These are phyloP conservation scores for Amblyteles armatorius DNA, from an alignment of 2,888 invertebrate species.

Conservation along the genomic window DNA sequence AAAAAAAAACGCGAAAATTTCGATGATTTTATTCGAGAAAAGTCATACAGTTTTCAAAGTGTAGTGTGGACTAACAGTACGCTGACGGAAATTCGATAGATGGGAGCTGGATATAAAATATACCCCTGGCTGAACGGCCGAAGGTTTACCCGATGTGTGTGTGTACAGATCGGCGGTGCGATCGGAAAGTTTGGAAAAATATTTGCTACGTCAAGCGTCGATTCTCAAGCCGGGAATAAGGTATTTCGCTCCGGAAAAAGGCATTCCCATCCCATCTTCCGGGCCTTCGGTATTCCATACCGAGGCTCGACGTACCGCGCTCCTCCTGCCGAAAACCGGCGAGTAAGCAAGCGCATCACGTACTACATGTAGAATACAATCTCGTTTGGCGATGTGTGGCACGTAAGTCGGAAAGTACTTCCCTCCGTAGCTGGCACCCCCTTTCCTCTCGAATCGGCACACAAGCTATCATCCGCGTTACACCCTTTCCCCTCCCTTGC, in stretches of 20 bases:
- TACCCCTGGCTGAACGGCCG: background rate
- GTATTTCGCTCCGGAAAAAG: constrained; percentile 57
- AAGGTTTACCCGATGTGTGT: background rate
- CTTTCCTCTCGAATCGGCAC: constrained; percentile 49
- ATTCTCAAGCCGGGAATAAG: constrained; percentile 58
- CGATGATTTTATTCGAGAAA: constrained; percentile 5
- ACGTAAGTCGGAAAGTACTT: constrained; percentile 78
- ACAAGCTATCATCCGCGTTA: constrained; percentile 59
- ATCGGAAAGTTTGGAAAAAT: constrained; percentile 59
- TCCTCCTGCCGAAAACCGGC: constrained; percentile 63
- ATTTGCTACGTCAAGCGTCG: constrained; percentile 63
- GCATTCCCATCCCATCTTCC: constrained; percentile 35
- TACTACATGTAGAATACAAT: constrained; percentile 75
- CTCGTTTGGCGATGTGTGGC: constrained; percentile 73
- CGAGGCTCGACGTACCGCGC: constrained; percentile 44
- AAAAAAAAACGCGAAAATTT: constrained; percentile 50
- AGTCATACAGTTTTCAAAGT: background rate
- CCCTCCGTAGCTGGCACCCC: constrained; percentile 64
- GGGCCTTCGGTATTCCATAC: constrained; percentile 23
- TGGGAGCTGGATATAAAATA: background rate
- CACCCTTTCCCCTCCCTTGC: constrained; percentile 28
- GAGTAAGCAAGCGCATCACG: constrained; percentile 74
- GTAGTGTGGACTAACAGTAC: constrained; percentile 6
- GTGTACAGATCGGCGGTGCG: constrained; percentile 39
- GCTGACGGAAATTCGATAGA: constrained; percentile 43